Base-by-base conservation (phyloP, 2,888 invertebrate genomes). In the Margaritifera margaritifera region DNA sequence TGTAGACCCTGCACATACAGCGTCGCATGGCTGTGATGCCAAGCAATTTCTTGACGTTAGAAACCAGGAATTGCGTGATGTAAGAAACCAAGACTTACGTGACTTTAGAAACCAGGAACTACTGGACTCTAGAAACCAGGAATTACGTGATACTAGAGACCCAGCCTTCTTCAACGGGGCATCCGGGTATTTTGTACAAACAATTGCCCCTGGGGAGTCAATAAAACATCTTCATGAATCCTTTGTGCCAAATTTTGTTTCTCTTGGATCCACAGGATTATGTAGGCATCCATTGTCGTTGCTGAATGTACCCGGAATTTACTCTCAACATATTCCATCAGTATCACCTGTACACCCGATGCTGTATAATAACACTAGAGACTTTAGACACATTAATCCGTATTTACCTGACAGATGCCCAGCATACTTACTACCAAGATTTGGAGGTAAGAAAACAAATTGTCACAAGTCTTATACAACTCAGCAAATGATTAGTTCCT, bases 151-250 rank as follows among this genome's bases (percentile, higher is more conserved):
- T 42, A 0, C 42, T 42, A 42, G 42, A 42, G 42, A 11, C 42
- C 11, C 42, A 3, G 42, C 42, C 42, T 42, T 11, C 42, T 15
- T 15, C 3, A 42, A 42, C 42, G 11, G 42, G 42, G 42, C 42
- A 42, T 42, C 42, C 15, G 15, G 42, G 11, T 42, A 42, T 42
- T 42, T 42, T 42, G 42, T 42, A 42, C 11, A 42, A 15, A 42
- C 42, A 42, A 11, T 15, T 42, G 11, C 42, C 15, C 42, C 42
- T 42, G 15, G 71, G 19, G 77, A 77, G 53, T 61, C 74, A 53
- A 70, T 81, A 66, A 79, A 77, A 76, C 78, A 79, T 67, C 73
- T 79, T 68, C 80, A 80, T 57, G 80, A 81, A 56, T 71, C 72
- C 22, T 73, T 81, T 27, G 68, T 79, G 55, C 78, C 78, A 55